Evolutionary conservation across 2,113 vertebrate species (phyloP), one percentile per base, ranked within the genome.

Genomic region (Tautogolabrus adspersus): DNA sequence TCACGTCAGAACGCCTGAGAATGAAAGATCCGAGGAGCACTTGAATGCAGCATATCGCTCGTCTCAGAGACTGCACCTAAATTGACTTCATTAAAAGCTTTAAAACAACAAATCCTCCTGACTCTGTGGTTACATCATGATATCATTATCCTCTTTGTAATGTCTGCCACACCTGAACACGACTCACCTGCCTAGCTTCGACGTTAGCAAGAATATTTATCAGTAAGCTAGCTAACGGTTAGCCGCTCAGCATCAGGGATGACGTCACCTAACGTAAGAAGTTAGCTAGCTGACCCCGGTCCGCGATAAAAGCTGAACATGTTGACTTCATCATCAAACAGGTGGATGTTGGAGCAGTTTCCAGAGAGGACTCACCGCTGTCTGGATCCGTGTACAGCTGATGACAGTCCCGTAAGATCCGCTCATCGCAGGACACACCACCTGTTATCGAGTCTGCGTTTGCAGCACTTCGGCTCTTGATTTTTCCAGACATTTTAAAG

Each of bases 381-480:
- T 92, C 85, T 0, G 89, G 55, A 0, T 95, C 93, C 30, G 79
- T 91, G 91, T 96, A 96, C 34, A 96, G 86, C 23, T 93, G 90
- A 58, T 96, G 95, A 83, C 94, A 95, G 51, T 96, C 95, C 72
- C 93, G 85, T 63, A 96, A 64, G 59, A 96, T 95, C 37, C 93
- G 91, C 83, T 96, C 95, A 46, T 95, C 94, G 67, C 94, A 93
- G 65, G 94, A 92, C 44, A 95, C 93, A 1, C 87, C 82, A 30
- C 88, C 93, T 0, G 90, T 63, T 60, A 93, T 68, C 0, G 82
- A 62, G 8, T 93, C 92, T 4, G 94, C 92, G 76, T 95, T 96
- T 0, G 94, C 94, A 1, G 90, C 93, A 47, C 81, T 94, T 66
- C 95, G 85, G 69, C 61, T 93, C 86, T 94, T 95, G 26, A 88